A percentile compares a stretch with the other conserved stretches of the same genome.
Conservation (phyloP, 1,140 invertebrate species). For the Lanistes nyassanus region DNA sequence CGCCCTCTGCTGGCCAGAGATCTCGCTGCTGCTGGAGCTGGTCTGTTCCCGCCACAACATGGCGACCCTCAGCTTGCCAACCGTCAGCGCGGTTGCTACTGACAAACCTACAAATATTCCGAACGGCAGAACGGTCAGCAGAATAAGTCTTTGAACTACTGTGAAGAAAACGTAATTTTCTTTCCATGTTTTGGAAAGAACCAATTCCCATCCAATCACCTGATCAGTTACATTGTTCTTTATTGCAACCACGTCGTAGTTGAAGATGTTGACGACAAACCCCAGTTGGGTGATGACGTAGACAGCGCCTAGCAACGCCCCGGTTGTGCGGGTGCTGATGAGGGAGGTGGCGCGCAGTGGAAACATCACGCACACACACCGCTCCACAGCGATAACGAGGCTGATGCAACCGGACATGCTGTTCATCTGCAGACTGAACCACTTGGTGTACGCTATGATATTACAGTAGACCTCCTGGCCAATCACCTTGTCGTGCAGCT, state of each 20-base stretch:
- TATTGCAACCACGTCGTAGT: not conserved
- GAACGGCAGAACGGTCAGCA: not conserved
- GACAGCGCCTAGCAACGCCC: not conserved
- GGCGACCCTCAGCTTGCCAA: not conserved
- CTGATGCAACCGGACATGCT: not conserved
- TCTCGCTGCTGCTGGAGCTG: not conserved
- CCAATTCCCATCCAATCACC: not conserved
- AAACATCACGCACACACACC: not conserved
- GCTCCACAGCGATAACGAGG: conserved; percentile 1
- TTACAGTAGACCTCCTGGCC: too few relatives aligned
- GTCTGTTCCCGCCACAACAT: not conserved
- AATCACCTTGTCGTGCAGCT: too few relatives aligned
- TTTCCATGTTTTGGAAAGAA: too few relatives aligned
- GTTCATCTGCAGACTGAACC: too few relatives aligned
- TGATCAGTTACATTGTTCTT: not conserved
- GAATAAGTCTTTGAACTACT: not conserved
- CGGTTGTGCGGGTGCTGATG: not conserved
- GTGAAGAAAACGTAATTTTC: not conserved
- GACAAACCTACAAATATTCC: not conserved
- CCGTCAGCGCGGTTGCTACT: not conserved
- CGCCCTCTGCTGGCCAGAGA: not conserved
- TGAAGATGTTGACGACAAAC: not conserved
- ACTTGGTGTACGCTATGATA: too few relatives aligned
- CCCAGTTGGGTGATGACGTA: not conserved
- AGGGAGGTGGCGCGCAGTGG: not conserved